Evolutionary conservation across 2,113 vertebrate species (phyloP), one percentile per base, ranked within the genome.

Genomic region (Caranx ignobilis): DNA sequence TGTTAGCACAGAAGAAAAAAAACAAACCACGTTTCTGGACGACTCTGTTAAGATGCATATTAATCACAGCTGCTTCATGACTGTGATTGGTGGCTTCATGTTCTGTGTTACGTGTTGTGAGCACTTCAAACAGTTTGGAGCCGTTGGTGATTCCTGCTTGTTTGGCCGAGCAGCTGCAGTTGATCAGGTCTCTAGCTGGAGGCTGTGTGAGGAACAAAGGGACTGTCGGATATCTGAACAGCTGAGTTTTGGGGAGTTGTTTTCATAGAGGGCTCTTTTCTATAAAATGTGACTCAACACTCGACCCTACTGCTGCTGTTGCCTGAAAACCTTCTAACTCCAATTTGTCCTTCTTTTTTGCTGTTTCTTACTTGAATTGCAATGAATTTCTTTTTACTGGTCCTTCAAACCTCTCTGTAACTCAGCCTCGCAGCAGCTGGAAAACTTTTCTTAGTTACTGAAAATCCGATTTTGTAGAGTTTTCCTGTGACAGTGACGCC

Each of bases 221-320:
- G 45, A 70, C 59, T 67, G 54, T 19, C 32, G 35, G 19, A 35
- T 48, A 21, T 61, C 52, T 39, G 37, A 59, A 68, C 7, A 43
- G 19, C 45, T 55, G 19, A 0, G 3, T 50, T 56, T 63, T 78
- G 34, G 65, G 35, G 19, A 32, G 39, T n/a, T 48, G 54, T 80
- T 84, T 75, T 79, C 45, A 52, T 45, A 68, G 72, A 86, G 79
- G 81, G 78, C 79, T 84, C 61, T 86, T 84, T 88, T 88, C 45
- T 84, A 80, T 71, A 66, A 84, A 41, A 59, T 83, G 41, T 71
- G 56, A 75, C 82, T 74, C 55, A 61, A 69, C 21, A 59, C 54
- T 74, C 74, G 74, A 59, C 50, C 39, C 56, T 62, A 47, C 56
- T 66, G 66, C 71, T 87, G 72, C 47, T 86, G 83, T 77, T 82